Evolutionary conservation across 2,797 vertebrate species (phyloP), one percentile per base, ranked within the genome.

Genomic region (Takifugu ocellatus): DNA sequence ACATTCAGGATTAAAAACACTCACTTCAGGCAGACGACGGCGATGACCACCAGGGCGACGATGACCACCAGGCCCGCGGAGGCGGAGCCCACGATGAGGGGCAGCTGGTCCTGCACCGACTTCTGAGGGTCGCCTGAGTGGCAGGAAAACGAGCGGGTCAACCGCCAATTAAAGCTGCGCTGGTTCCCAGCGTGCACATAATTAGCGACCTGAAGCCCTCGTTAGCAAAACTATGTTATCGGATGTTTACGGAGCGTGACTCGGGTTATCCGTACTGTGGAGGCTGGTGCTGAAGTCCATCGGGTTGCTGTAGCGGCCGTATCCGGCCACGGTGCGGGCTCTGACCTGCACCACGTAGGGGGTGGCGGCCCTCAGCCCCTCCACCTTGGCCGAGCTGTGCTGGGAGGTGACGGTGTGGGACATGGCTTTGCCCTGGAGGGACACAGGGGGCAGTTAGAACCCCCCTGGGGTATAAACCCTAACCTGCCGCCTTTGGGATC

Each of bases 11-110:
- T 63, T 77, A 53, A 57, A 79, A 6, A 29, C 1, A 78, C 88
- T 89, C 92, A 98, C 97, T 95, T 98, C 85, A 98, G 94, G 84
- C 96, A 98, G 82, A 99, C 94, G 2, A 98, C 90, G 24, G 94
- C 92, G 1, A 98, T 97, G 81, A 98, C 94, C 79, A 97, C 94
- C 39, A 98, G 87, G 12, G 94, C 96, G 3, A 96, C 94, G 56
- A 98, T 90, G 15, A 98, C 95, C 51, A 98, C 94, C 51, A 99
- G 92, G 10, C 94, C 94, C 0, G 97, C 96, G 0, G 92, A 94
- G 46, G 94, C 95, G 0, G 96, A 99, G 43, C 97, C 97, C 56
- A 98, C 93, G 0, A 99, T 96, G 71, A 99, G 94, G 47, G 97
- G 96, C 70, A 99, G 88, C 87, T 94, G 92, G 70, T 98, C 96